Conservation (phyloP, 1,140 invertebrate genomes). For the Dendroctonus ponderosae region DNA sequence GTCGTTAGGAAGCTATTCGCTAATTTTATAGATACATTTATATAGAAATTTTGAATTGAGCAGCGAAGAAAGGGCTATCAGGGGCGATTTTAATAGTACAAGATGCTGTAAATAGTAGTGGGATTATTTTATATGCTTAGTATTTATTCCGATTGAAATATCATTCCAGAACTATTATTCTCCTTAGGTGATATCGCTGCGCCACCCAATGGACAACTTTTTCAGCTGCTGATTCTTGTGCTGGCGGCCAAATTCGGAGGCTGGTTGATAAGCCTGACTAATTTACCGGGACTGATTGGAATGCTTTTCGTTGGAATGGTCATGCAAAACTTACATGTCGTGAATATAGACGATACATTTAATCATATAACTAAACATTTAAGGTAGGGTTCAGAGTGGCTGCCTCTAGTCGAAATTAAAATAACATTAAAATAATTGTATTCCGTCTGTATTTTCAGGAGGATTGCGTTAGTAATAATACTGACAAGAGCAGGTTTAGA, state of each 20-base stretch:
- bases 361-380: constrained; percentile 62
- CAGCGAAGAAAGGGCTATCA: no score
- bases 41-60: no score
- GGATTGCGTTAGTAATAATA: constrained; percentile 89
- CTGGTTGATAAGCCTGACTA: constrained; percentile 70
- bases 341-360: constrained; percentile 67
- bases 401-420: not conserved
- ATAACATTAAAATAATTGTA: not conserved
- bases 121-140: no score
- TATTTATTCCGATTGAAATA: no score
- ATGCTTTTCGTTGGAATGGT: constrained; percentile 82
- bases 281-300: constrained; percentile 80
- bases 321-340: constrained; percentile 70
- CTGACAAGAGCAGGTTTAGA: constrained; percentile 90
- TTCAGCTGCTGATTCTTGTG: constrained; percentile 70
- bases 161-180: no score
- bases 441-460: constrained; percentile 57
- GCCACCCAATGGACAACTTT: constrained; percentile 71
- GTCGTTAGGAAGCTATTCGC: no score
- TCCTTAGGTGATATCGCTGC: constrained; percentile 66
- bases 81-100: no score
- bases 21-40: no score
- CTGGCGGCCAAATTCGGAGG: constrained; percentile 80
- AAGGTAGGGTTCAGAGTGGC: constrained; percentile 54
- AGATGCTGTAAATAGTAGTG: no score